Evolutionary conservation across 2,113 vertebrate genomes (phyloP).

Genomic region (Crotalus helleri): DNA sequence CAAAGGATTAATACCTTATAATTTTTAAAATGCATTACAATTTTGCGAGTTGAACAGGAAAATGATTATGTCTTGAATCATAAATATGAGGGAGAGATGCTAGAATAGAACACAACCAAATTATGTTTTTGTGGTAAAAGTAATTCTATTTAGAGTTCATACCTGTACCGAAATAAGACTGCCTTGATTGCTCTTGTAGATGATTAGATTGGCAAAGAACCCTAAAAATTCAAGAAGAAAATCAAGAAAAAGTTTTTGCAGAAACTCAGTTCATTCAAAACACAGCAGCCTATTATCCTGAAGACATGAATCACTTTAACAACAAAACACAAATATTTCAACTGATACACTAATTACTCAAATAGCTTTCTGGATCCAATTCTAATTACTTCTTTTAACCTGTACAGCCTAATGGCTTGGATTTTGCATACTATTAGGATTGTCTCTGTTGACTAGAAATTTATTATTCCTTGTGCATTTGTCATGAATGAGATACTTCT

Average conservation of each 20-base stretch:
- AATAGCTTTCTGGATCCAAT: not conserved
- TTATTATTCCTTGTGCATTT: not conserved
- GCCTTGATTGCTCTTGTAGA: not conserved
- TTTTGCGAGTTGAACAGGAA: not conserved
- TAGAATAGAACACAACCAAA: not conserved
- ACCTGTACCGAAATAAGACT: not conserved
- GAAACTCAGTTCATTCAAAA: not conserved
- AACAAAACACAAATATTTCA: not conserved
- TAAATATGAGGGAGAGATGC: slow-evolving; percentile 8
- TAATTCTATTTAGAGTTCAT: not conserved
- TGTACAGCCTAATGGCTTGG: not conserved
- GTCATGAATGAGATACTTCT: not conserved
- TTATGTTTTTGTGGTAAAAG: not conserved
- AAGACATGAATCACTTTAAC: not conserved
- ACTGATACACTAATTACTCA: not conserved
- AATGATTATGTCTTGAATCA: not conserved
- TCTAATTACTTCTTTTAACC: not conserved
- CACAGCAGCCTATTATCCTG: not conserved
- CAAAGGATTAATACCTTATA: slow-evolving; percentile 1
- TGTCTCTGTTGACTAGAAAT: not conserved
- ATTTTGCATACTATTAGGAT: not conserved
- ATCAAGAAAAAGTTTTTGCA: not conserved
- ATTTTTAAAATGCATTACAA: slow-evolving; percentile 17
- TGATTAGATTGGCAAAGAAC: not conserved
- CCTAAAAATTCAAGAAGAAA: not conserved